A percentile compares a stretch with the other conserved stretches of the same genome.
These are phyloP conservation scores for Hippopotamyrus pictus DNA, from an alignment of 2,797 vertebrate genomes.

Conservation along the genomic window DNA sequence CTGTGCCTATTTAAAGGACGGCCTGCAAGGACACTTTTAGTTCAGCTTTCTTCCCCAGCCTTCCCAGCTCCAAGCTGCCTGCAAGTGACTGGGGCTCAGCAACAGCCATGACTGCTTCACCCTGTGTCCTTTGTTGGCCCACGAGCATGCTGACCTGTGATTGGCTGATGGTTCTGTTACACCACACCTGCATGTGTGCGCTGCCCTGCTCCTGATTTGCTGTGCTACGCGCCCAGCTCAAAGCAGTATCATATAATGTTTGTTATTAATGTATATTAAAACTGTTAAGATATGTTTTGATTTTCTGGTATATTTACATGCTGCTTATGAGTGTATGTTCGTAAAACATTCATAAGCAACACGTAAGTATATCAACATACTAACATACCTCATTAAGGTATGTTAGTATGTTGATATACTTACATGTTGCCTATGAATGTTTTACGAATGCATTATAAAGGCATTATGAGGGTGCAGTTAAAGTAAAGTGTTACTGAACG, in stretches of 20 bases:
- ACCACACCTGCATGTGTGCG: neutral
- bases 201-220: neutral
- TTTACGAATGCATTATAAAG: neutral
- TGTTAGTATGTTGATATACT: neutral
- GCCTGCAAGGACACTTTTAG: slow-evolving; percentile 31
- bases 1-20: slow-evolving; percentile 57
- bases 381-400: neutral
- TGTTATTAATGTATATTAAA: neutral
- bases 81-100: neutral
- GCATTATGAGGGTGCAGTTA: neutral
- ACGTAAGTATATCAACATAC: too few relatives aligned
- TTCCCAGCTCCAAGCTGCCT: neutral
- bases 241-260: neutral
- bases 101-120: neutral
- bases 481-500: neutral
- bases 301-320: neutral
- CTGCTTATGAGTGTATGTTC: neutral
- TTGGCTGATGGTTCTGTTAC: neutral
- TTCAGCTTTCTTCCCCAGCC: slow-evolving; percentile 38
- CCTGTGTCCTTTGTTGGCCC: neutral
- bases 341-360: too few relatives aligned
- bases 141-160: neutral
- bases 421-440: neutral
- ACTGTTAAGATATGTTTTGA: neutral
- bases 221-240: neutral